Percentiles rank a stretch among this genome's conserved stretches.
Evolutionary conservation across 2,797 vertebrate genomes (phyloP).

Genomic region (Hoplostethus atlanticus): DNA sequence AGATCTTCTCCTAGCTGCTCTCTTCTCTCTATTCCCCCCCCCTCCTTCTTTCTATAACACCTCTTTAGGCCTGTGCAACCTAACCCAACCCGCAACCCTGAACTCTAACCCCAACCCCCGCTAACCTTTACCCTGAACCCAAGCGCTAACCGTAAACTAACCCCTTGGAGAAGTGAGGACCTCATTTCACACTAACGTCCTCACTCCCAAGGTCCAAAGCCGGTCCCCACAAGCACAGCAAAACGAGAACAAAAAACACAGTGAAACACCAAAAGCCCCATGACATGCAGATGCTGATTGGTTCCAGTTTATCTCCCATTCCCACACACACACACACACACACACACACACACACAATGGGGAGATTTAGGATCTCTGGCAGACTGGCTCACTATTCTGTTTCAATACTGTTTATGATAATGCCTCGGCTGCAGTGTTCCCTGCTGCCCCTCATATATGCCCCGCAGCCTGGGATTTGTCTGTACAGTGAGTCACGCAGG

Average conservation of each 20-base stretch:
- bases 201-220: not conserved
- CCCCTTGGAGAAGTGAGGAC: too few species aligned
- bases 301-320: constrained; percentile 43
- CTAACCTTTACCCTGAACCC: too few species aligned
- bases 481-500: constrained; percentile 22
- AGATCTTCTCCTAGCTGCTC: too few species aligned
- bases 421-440: constrained; percentile 34
- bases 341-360: constrained; percentile 48
- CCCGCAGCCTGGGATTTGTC: constrained; percentile 19
- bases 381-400: constrained; percentile 29
- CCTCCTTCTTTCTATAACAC: too few species aligned
- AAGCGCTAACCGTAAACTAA: too few species aligned
- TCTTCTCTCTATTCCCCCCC: too few species aligned
- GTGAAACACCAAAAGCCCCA: constrained; percentile 8
- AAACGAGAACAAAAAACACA: not conserved
- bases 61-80: too few species aligned
- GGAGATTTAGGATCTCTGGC: constrained; percentile 48
- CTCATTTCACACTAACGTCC: too few species aligned
- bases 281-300: not conserved
- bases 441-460: constrained; percentile 17
- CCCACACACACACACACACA: not conserved
- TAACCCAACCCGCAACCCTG: too few species aligned
- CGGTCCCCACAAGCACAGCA: not conserved
- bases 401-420: constrained; percentile 61
- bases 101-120: too few species aligned